phyloP scores from a whole-genome alignment of 1,140 invertebrate genomes.

The Myzus persicae region DNA sequence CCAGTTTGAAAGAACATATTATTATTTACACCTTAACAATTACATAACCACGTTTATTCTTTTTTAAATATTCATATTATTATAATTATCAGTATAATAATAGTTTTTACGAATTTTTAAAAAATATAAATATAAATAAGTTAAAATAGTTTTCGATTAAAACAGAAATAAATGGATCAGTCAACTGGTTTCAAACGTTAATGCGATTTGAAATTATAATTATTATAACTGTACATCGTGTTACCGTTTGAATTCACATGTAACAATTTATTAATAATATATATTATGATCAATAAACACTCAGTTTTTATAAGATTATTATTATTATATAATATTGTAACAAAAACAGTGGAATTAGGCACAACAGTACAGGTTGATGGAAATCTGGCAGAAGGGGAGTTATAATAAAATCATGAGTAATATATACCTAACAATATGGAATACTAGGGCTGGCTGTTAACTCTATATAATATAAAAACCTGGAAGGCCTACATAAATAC shows the following conservation, averaged over 20 bases:
- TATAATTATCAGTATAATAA: slow-evolving; percentile 53
- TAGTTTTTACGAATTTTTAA: slow-evolving; percentile 54
- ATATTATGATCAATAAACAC: slow-evolving; percentile 49
- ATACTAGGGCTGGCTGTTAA: slow-evolving; percentile 36
- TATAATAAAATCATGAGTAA: background rate
- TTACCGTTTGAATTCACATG: slow-evolving; percentile 49
- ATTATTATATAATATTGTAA: slow-evolving; percentile 41
- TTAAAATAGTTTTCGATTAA: slow-evolving; percentile 58
- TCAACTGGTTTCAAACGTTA: slow-evolving; percentile 58
- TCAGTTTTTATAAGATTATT: slow-evolving; percentile 34
- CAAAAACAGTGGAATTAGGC: slow-evolving; percentile 58
- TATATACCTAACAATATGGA: slow-evolving; percentile 10
- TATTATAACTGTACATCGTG: slow-evolving; percentile 46
- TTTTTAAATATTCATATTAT: slow-evolving; percentile 55
- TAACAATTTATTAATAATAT: slow-evolving; percentile 54
- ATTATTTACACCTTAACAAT: slow-evolving; percentile 58
- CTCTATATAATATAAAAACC: background rate
- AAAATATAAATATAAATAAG: slow-evolving; percentile 58
- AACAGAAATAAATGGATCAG: slow-evolving; percentile 58
- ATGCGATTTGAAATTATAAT: slow-evolving; percentile 57
- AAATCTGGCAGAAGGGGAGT: background rate
- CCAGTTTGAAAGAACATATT: slow-evolving; percentile 57
- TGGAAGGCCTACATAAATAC: slow-evolving; percentile 34
- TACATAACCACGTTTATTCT: slow-evolving; percentile 50
- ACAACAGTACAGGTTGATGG: slow-evolving; percentile 23